Base-by-base conservation (phyloP, 2,888 invertebrate species). In the Agrotis segetum region DNA sequence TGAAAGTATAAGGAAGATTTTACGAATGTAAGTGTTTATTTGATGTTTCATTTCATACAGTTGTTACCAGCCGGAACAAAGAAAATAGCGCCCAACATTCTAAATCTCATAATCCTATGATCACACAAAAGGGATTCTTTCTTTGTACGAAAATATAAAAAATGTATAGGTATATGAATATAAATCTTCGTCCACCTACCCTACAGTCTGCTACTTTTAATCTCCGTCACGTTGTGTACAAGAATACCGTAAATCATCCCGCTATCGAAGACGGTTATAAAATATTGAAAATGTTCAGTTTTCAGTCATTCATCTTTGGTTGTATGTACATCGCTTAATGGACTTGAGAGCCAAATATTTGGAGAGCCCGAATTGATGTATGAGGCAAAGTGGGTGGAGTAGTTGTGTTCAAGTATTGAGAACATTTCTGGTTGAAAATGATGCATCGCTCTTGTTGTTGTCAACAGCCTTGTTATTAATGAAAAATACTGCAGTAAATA, bases 231-330 rank as follows among this genome's bases (percentile, higher is more conserved):
- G 81, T 72, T 75, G 72, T 76, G 70, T 81, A 82, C 79, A 71
- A 40, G 67, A 67, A 59, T 75, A 69, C 84, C 88, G 79, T 88
- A 88, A 87, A 88, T 88, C 88, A 87, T 76, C 21, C 52, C 66
- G 74, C 67, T 81, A 87, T 87, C 81, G 79, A 83, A 84, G 79
- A 85, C 84, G 74, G 71, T 77, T 82, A 82, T 85, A 85, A 85
- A 85, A 83, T 86, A 86, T 85, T 79, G 81, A 79, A 84, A 80
- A 76, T 77, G 77, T 76, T 81, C 77, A 74, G 72, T 85, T 85
- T 79, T 81, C 74, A 83, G 75, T 74, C 81, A 79, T 85, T 81
- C 65, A 85, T 84, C 84, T 85, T 82, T 80, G 70, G 56, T 62
- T 52, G 78, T 82, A 66, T 77, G 75, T 81, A 82, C 83, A 76